Percentiles rank a stretch among this genome's conserved stretches.
These are phyloP conservation scores for Macrosiphum euphorbiae DNA, from an alignment of 2,888 invertebrate genomes.

Conservation along the genomic window DNA sequence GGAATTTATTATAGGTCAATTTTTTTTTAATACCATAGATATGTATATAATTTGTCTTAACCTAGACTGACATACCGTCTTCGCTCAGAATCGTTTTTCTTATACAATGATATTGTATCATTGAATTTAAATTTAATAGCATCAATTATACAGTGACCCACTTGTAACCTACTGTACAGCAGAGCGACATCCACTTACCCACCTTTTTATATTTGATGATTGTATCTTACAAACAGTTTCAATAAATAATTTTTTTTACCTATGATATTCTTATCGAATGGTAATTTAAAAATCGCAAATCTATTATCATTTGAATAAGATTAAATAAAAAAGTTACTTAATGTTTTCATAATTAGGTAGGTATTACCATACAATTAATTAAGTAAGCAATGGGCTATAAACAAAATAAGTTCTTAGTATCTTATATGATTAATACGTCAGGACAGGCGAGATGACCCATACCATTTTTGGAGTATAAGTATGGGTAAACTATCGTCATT, in stretches of 20 bases:
- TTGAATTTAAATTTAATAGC: no score
- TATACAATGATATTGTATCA: no score
- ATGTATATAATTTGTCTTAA: no score
- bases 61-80: no score
- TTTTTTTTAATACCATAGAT: no score
- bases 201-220: neutral
- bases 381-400: neutral
- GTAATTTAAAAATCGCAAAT: neutral
- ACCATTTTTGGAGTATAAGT: conserved; percentile 10
- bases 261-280: neutral
- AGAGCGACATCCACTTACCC: no score
- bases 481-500: conserved; percentile 40
- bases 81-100: no score
- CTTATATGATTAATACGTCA: neutral
- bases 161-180: no score
- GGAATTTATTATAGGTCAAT: no score
- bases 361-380: neutral
- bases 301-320: neutral
- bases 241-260: neutral
- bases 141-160: no score
- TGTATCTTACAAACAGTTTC: neutral
- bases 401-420: neutral
- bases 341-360: neutral
- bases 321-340: neutral
- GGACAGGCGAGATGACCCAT: conserved; percentile 19